These are phyloP conservation scores for Struthidea cinerea DNA, from an alignment of 2,113 vertebrate genomes.

Conservation along the genomic window DNA sequence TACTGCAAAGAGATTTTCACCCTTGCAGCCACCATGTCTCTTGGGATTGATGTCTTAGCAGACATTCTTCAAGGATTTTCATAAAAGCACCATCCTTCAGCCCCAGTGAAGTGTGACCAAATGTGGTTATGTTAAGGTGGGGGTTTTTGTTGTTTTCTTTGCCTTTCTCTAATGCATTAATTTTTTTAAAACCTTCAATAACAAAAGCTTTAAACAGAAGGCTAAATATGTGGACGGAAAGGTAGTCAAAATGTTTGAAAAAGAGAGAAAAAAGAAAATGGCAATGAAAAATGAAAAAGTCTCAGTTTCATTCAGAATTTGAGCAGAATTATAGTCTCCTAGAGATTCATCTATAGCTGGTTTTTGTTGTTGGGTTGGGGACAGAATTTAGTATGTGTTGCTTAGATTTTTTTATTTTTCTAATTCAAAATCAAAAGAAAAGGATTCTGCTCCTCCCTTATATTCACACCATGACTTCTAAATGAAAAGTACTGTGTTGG, in stretches of 20 bases:
- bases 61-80: neutral
- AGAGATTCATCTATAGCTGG: neutral
- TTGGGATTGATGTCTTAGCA: neutral
- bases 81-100: neutral
- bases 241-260: neutral
- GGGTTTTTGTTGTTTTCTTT: neutral
- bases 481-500: neutral
- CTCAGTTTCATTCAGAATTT: neutral
- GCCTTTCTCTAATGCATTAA: neutral
- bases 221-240: neutral
- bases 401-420: neutral
- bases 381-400: neutral
- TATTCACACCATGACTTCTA: neutral
- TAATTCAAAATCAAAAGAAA: neutral
- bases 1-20: neutral
- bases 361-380: neutral
- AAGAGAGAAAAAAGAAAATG: neutral
- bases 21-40: neutral
- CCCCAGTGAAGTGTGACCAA: neutral
- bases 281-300: neutral
- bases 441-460: neutral
- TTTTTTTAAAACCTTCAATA: neutral
- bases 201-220: neutral
- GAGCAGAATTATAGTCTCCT: neutral
- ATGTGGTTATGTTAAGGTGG: neutral